phyloP scores from a whole-genome alignment of 2,888 invertebrate genomes.

The Mycalesis mineus region DNA sequence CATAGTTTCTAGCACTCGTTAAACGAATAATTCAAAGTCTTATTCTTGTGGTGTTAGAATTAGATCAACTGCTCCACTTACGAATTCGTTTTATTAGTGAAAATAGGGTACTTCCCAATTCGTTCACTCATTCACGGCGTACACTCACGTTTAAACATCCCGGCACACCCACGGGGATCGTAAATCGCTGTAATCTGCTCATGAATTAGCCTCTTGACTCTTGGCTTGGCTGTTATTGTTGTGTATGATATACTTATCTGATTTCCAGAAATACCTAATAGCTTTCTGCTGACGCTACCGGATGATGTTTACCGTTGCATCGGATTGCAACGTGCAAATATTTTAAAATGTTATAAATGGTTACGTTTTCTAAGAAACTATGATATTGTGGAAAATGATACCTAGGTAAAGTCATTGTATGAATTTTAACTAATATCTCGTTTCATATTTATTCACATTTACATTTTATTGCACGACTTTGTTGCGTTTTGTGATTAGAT shows the following conservation, averaged over 20 bases:
- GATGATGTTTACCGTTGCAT: background rate
- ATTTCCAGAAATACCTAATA: background rate
- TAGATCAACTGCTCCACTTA: slow-evolving; percentile 25
- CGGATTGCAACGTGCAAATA: no score
- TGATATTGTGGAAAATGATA: no score
- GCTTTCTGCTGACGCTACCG: background rate
- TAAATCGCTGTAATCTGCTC: slow-evolving; percentile 18
- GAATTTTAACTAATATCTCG: no score
- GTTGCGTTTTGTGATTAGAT: no score
- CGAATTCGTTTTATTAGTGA: slow-evolving; percentile 30
- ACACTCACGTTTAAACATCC: slow-evolving; percentile 28
- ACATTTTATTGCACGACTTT: no score
- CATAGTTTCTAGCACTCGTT: no score
- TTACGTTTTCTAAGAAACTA: no score
- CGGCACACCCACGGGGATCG: slow-evolving; percentile 25
- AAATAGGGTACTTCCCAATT: slow-evolving; percentile 35
- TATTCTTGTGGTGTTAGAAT: background rate
- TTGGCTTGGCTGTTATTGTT: background rate
- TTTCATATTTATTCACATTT: no score
- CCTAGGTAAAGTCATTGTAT: no score
- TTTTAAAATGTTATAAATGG: no score
- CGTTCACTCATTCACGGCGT: slow-evolving; percentile 23
- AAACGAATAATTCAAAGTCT: no score
- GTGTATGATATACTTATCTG: slow-evolving; percentile 2
- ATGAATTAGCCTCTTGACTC: slow-evolving; percentile 5